Evolutionary conservation across 1,140 invertebrate species (phyloP), one percentile per base, ranked within the genome.

Genomic region (Laupala kohalensis): DNA sequence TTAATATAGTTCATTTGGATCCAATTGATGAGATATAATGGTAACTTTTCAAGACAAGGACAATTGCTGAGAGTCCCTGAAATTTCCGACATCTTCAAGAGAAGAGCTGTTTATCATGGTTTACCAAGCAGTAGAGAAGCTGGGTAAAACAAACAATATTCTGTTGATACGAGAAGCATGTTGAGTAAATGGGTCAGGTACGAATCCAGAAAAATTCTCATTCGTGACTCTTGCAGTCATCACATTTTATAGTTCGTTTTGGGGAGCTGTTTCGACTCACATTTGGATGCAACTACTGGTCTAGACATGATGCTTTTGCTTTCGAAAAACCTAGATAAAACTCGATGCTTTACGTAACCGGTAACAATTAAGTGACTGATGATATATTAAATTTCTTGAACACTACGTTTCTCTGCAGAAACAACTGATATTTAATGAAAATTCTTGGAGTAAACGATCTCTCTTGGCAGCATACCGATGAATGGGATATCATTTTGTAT

Each of bases 51-150:
- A 69, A 3, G 68, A 25, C 1, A 69, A 69, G 68, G 29, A 69
- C n/a, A n/a, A 69, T 24, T 30, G 19, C 19, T 69, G n/a, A 26
- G 23, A 26, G 15, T 9, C 24, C 66, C 66, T 23, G 9, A 15
- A 15, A 67, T 12, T 69, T 4, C 68, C 2, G 26, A 69, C 25
- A 29, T 69, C 65, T 69, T 2, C 5, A 53, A 25, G 25, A 5
- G 19, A 69, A 69, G 5, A 69, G 6, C 68, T 37, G 26, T 13
- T 25, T 25, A 53, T 3, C 12, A 4, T 4, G 62, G 5, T 69
- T 69, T 3, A 69, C 2, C 68, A 69, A 69, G 68, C 68, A 69
- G 68, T 30, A 26, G 68, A 26, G 68, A 26, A 69, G 5, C 26
- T 13, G 30, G 68, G 2, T 69, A 26, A 13, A 3, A 69, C 29